These are phyloP conservation scores for Pediacus dermestoides DNA, from an alignment of 2,888 invertebrate genomes.

Conservation along the genomic window DNA sequence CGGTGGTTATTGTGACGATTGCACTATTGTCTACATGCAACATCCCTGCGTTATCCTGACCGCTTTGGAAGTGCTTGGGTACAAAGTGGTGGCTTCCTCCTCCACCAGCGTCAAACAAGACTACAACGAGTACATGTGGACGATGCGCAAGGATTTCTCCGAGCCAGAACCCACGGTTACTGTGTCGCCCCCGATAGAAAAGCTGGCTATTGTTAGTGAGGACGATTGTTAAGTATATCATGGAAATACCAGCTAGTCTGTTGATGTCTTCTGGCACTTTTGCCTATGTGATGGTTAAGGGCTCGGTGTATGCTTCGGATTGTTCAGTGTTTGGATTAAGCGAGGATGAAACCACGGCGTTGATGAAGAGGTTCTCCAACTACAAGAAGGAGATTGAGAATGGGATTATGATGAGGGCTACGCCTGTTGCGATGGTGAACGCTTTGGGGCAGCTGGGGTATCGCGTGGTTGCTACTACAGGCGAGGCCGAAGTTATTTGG, in stretches of 20 bases:
- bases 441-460: conserved; percentile 74
- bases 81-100: conserved; percentile 83
- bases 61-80: conserved; percentile 83
- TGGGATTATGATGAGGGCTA: conserved; percentile 67
- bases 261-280: conserved; percentile 55
- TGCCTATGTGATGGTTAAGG: conserved; percentile 76
- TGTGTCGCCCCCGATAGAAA: conserved; percentile 9
- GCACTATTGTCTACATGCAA: conserved; percentile 80
- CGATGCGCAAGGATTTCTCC: conserved; percentile 84
- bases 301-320: conserved; percentile 70
- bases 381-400: conserved; percentile 62
- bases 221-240: conserved; percentile 29
- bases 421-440: conserved; percentile 69
- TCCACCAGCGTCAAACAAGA: conserved; percentile 83
- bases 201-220: conserved; percentile 10
- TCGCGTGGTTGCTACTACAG: conserved; percentile 71
- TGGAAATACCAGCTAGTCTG: conserved; percentile 49
- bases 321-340: conserved; percentile 74
- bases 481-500: conserved; percentile 80
- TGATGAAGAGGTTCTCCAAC: conserved; percentile 66
- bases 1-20: conserved; percentile 80
- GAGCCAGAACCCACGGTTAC: conserved; percentile 72
- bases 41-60: conserved; percentile 85
- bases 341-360: conserved; percentile 64
- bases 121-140: conserved; percentile 91